Conservation (phyloP, 1,140 invertebrate genomes). For the Drosophila simulans region DNA sequence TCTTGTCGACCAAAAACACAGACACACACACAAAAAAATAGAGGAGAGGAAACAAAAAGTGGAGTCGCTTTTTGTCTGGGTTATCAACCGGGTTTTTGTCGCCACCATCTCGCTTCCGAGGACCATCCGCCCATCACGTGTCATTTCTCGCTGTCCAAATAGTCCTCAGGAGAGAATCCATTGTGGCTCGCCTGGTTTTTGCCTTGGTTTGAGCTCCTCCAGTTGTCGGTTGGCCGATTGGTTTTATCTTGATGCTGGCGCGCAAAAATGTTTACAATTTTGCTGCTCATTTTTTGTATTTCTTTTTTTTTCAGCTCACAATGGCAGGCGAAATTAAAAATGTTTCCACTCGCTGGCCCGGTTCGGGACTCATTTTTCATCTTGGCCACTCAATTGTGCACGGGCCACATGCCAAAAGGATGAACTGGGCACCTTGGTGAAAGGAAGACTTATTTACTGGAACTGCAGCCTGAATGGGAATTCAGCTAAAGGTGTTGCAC, state of each 20-base stretch:
- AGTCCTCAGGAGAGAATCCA: constrained; percentile 57
- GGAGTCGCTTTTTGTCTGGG: constrained; percentile 40
- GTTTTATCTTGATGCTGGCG: constrained; percentile 75
- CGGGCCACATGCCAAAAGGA: constrained; percentile 76
- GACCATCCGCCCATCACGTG: constrained; percentile 63
- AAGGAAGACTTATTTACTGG: constrained; percentile 25
- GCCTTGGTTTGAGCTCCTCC: constrained; percentile 17
- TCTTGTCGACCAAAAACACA: background rate
- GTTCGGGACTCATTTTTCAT: constrained; percentile 73
- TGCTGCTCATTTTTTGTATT: constrained; percentile 56
- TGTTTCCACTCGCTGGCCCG: constrained; percentile 53
- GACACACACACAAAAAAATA: background rate
- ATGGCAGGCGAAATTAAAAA: constrained; percentile 75
- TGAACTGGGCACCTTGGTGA: constrained; percentile 34
- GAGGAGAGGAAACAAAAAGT: constrained; percentile 41
- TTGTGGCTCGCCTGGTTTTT: constrained; percentile 50
- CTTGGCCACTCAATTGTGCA: constrained; percentile 78
- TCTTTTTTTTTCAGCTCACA: constrained; percentile 60
- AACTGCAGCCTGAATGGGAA: constrained; percentile 11
- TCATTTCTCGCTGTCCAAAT: constrained; percentile 79
- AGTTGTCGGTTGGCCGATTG: constrained; percentile 17
- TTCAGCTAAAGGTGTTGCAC: background rate
- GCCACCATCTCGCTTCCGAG: constrained; percentile 59
- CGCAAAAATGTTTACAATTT: constrained; percentile 82
- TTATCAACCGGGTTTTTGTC: constrained; percentile 69